Evolutionary conservation across 2,888 invertebrate species (phyloP).

Genomic region (Emesis furor): DNA sequence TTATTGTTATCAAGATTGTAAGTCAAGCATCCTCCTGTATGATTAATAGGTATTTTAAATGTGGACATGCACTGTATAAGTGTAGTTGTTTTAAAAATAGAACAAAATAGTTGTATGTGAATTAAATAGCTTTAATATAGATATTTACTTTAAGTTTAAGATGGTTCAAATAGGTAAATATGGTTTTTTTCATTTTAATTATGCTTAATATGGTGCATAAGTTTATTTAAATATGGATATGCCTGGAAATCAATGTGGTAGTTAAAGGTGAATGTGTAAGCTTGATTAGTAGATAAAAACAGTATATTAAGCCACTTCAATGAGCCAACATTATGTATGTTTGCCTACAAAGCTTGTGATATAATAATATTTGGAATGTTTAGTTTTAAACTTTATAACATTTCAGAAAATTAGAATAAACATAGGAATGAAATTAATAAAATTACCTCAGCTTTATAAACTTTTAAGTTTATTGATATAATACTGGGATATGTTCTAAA

Average conservation of each 20-base stretch:
- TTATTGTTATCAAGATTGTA: too few species aligned
- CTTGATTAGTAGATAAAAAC: not conserved
- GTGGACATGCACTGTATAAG: not conserved
- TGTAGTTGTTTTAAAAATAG: conserved; percentile 36
- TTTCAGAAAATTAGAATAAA: conserved; percentile 34
- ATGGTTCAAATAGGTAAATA: conserved; percentile 27
- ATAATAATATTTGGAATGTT: conserved; percentile 14
- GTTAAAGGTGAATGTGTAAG: conserved; percentile 6
- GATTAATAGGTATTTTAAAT: not conserved
- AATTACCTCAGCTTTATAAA: conserved; percentile 18
- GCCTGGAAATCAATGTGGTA: not conserved
- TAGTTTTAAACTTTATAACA: conserved; percentile 15
- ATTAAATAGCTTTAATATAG: conserved; percentile 56
- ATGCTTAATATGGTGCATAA: not conserved
- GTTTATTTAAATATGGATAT: conserved; percentile 15
- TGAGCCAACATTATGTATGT: not conserved
- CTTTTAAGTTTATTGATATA: conserved; percentile 37
- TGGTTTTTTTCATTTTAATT: conserved; percentile 1
- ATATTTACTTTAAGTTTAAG: conserved; percentile 25
- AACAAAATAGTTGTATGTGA: conserved; percentile 44
- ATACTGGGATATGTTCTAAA: conserved; percentile 29
- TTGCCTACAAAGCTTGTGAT: conserved; percentile 20
- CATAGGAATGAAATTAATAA: conserved; percentile 15
- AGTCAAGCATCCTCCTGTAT: too few species aligned
- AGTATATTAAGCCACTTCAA: conserved; percentile 8